A percentile compares a stretch with the other conserved stretches of the same genome.
phyloP scores from a whole-genome alignment of 2,797 vertebrate genomes.

The Champsocephalus esox region DNA sequence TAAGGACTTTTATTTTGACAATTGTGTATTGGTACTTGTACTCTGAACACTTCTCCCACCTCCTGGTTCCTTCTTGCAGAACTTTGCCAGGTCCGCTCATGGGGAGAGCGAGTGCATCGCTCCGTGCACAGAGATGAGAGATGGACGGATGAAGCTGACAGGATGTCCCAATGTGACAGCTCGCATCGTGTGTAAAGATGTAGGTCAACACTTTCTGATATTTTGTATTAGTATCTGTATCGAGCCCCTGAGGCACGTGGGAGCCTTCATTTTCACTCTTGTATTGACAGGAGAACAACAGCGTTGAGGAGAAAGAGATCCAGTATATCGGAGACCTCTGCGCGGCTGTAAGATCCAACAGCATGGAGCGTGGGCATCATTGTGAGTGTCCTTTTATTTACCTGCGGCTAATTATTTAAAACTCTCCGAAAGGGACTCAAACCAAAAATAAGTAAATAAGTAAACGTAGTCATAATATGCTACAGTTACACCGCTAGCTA shows the following conservation, averaged over 20 bases:
- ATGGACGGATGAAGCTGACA: conserved; percentile 26
- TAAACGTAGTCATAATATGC: too few relatives aligned
- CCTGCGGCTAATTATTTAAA: too few relatives aligned
- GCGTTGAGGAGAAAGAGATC: conserved; percentile 17
- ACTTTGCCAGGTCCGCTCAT: background rate
- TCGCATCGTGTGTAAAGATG: conserved; percentile 6
- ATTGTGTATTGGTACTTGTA: too few relatives aligned
- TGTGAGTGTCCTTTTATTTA: conserved; percentile 12
- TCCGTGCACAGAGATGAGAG: conserved; percentile 51
- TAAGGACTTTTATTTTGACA: too few relatives aligned
- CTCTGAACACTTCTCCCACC: too few relatives aligned
- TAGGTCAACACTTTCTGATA: conserved; percentile 20
- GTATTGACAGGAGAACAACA: conserved; percentile 9
- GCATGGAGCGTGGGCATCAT: fast-evolving
- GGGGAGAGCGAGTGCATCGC: fast-evolving
- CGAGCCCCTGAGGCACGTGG: too few relatives aligned
- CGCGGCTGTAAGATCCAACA: fast-evolving
- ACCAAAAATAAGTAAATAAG: too few relatives aligned
- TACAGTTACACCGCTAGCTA: too few relatives aligned
- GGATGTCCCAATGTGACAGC: conserved; percentile 37
- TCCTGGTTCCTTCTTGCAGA: conserved; percentile 33
- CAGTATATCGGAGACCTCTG: fast-evolving
- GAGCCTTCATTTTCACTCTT: background rate
- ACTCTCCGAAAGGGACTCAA: too few relatives aligned
- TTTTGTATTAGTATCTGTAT: too few relatives aligned